These are phyloP conservation scores for Spea hammondii DNA, from an alignment of 2,797 vertebrate species.

Conservation along the genomic window DNA sequence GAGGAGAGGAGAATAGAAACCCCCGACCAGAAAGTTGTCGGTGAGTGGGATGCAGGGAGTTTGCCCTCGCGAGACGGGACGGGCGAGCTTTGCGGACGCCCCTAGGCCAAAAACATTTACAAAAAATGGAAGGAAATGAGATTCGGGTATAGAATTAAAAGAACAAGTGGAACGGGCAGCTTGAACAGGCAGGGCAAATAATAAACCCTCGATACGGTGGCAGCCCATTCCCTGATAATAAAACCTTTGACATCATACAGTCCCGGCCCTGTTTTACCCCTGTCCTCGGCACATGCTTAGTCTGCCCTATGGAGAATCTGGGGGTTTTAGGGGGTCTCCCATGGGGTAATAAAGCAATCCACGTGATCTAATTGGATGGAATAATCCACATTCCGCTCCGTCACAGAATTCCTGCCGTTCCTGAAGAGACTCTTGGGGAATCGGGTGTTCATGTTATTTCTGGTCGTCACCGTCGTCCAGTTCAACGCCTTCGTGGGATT, in stretches of 20 bases:
- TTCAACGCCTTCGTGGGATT: constrained; percentile 77
- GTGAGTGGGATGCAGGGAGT: not conserved
- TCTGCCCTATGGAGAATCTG: not conserved
- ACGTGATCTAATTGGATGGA: no score
- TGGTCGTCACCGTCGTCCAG: constrained; percentile 73
- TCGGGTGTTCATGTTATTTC: constrained; percentile 75
- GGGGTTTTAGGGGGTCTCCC: not conserved
- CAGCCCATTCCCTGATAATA: no score
- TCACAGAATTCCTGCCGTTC: constrained; percentile 77
- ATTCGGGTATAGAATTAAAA: no score
- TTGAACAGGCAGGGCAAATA: no score
- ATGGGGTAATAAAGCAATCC: no score
- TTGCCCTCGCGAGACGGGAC: not conserved
- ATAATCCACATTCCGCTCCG: not conserved
- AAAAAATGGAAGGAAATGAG: no score
- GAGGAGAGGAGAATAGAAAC: not conserved
- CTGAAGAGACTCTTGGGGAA: constrained; percentile 73
- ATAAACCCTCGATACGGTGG: no score
- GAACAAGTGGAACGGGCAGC: no score
- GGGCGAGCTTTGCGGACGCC: no score
- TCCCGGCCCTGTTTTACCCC: not conserved
- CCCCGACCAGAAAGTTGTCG: not conserved
- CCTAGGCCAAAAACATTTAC: no score
- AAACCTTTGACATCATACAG: no score
- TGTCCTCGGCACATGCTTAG: no score